Conservation (phyloP, 1,140 invertebrate species). For the Achatina immaculata region DNA sequence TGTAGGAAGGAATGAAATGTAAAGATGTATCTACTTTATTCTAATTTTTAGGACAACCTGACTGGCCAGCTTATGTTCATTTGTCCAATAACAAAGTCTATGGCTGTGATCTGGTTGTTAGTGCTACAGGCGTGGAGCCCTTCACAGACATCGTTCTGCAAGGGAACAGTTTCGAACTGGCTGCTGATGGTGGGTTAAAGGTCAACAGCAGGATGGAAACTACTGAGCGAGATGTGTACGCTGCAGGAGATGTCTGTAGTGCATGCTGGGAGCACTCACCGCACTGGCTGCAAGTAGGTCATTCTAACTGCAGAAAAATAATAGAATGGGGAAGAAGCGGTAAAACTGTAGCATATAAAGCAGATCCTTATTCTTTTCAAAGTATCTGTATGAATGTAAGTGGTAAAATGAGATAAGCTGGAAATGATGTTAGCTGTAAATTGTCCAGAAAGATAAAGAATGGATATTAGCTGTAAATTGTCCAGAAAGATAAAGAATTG, state of each 20-base stretch:
- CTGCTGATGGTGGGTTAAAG: conserved; percentile 78
- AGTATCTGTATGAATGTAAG: too few relatives aligned
- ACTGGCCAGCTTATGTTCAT: conserved; percentile 81
- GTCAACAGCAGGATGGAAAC: conserved; percentile 92
- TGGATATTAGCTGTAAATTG: too few relatives aligned
- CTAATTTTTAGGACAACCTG: conserved; percentile 41
- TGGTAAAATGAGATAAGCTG: too few relatives aligned
- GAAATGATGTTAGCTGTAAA: too few relatives aligned
- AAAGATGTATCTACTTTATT: too few relatives aligned
- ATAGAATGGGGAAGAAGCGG: too few relatives aligned
- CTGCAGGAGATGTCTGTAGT: conserved; percentile 93
- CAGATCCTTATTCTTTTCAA: too few relatives aligned
- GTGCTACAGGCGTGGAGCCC: conserved; percentile 93
- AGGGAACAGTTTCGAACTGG: conserved; percentile 74
- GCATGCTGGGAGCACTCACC: conserved; percentile 81
- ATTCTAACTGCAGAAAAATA: background rate
- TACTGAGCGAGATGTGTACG: conserved; percentile 84
- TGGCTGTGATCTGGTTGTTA: conserved; percentile 92
- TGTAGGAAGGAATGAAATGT: too few relatives aligned
- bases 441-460: too few relatives aligned
- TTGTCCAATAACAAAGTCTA: conserved; percentile 83
- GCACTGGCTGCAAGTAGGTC: conserved; percentile 88
- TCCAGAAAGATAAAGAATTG: too few relatives aligned
- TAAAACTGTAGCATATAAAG: too few relatives aligned
- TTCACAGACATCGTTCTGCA: conserved; percentile 68